Conservation (phyloP, 2,797 vertebrate genomes). For the Pyrocephalus nanus region DNA sequence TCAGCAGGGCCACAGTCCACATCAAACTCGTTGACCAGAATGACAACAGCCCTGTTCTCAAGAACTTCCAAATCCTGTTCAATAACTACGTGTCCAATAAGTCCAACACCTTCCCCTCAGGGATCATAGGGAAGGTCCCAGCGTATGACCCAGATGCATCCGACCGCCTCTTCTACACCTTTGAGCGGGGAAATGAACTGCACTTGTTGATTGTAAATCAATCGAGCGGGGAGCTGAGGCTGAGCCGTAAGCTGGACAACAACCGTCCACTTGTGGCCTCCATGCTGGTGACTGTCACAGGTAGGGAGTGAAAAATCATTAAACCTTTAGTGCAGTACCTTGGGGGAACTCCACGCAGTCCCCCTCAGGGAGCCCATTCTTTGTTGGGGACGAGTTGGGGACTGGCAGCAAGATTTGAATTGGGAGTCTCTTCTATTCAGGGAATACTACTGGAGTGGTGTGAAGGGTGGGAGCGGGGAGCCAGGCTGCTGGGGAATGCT, state of each 20-base stretch:
- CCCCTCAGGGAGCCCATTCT: not conserved
- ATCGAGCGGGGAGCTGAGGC: slow-evolving; percentile 92
- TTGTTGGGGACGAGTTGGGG: accelerated
- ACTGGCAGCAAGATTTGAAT: not conserved
- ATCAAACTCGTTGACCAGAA: slow-evolving; percentile 95
- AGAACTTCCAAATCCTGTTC: slow-evolving; percentile 98
- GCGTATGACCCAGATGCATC: slow-evolving; percentile 95
- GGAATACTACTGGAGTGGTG: not conserved
- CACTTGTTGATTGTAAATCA: slow-evolving; percentile 96
- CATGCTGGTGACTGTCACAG: slow-evolving; percentile 97
- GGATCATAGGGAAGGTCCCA: slow-evolving; percentile 93
- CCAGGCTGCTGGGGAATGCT: not conserved
- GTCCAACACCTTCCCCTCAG: slow-evolving; percentile 94
- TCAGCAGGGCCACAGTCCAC: slow-evolving; percentile 94
- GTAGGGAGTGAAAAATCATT: slow-evolving; percentile 77
- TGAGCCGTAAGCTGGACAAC: slow-evolving; percentile 97
- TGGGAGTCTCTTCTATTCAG: not conserved
- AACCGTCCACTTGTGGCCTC: slow-evolving; percentile 95
- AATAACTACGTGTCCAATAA: slow-evolving; percentile 98
- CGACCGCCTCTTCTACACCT: slow-evolving; percentile 92
- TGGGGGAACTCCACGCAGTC: accelerated
- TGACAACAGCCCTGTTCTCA: slow-evolving; percentile 92
- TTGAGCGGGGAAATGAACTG: slow-evolving; percentile 94
- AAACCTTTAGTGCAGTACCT: not conserved
- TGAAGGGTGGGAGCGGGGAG: not conserved